A percentile compares a stretch with the other conserved stretches of the same genome.
Conservation (phyloP, 2,888 invertebrate genomes). For the Polyommatus icarus region DNA sequence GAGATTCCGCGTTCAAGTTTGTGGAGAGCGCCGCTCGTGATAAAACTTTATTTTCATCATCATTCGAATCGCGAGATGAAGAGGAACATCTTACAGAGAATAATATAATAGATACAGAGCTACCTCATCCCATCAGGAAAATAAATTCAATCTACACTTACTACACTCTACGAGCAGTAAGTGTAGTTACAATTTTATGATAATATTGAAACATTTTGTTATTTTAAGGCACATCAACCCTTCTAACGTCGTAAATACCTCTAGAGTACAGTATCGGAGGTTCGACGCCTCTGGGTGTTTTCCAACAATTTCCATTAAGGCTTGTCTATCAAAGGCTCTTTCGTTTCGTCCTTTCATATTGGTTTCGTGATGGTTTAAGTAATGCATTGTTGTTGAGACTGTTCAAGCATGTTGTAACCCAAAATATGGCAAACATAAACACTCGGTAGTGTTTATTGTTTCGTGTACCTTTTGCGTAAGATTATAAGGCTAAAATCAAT, state of each 20-base stretch:
- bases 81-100: neutral
- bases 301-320: slow-evolving; percentile 13
- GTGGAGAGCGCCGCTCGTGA: neutral
- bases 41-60: slow-evolving; percentile 18
- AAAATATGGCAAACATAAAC: neutral
- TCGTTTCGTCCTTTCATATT: neutral
- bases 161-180: neutral
- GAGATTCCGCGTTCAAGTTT: slow-evolving; percentile 13
- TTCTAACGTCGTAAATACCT: neutral
- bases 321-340: slow-evolving; percentile 16
- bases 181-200: neutral
- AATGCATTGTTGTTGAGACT: neutral
- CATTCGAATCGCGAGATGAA: neutral
- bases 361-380: neutral
- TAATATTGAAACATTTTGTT: neutral
- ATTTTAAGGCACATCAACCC: neutral
- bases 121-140: neutral
- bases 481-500: neutral
- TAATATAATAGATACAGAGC: neutral
- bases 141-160: neutral
- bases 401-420: neutral
- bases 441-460: neutral
- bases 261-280: neutral
- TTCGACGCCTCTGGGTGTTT: slow-evolving; percentile 1
- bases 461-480: neutral